phyloP scores from a whole-genome alignment of 2,797 vertebrate species.

The Corythornis leucogaster region DNA sequence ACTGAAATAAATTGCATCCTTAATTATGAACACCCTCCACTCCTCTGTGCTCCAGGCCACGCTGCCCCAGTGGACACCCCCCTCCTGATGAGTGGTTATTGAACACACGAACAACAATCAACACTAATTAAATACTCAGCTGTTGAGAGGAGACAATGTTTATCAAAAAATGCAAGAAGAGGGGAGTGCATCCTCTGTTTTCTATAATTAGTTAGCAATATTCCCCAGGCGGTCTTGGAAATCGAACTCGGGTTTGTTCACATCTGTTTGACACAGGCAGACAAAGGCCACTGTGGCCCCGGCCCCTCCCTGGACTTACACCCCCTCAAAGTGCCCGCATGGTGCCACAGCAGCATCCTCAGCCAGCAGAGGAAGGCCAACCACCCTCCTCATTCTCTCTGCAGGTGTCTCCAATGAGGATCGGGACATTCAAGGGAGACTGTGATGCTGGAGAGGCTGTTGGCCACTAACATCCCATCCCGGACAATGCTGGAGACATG shows the following conservation, averaged over 20 bases:
- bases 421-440: rapidly evolving
- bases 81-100: constrained; percentile 90
- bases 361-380: neutral
- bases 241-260: constrained; percentile 73
- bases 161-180: constrained; percentile 78
- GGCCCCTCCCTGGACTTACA: neutral
- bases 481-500: rapidly evolving
- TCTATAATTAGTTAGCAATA: constrained; percentile 87
- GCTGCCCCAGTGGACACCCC: constrained; percentile 81
- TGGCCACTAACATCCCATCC: neutral
- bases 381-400: neutral
- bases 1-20: constrained; percentile 78
- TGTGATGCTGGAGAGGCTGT: rapidly evolving
- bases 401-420: rapidly evolving
- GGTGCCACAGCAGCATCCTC: neutral
- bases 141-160: constrained; percentile 88
- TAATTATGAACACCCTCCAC: constrained; percentile 72
- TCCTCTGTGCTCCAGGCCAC: constrained; percentile 81
- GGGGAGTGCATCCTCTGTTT: constrained; percentile 79
- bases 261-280: constrained; percentile 54
- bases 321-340: rapidly evolving
- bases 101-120: constrained; percentile 91
- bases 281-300: neutral
- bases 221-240: constrained; percentile 80
- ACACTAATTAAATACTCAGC: constrained; percentile 93